Evolutionary conservation across 2,113 vertebrate species (phyloP).

Genomic region (Brachirus orientalis): DNA sequence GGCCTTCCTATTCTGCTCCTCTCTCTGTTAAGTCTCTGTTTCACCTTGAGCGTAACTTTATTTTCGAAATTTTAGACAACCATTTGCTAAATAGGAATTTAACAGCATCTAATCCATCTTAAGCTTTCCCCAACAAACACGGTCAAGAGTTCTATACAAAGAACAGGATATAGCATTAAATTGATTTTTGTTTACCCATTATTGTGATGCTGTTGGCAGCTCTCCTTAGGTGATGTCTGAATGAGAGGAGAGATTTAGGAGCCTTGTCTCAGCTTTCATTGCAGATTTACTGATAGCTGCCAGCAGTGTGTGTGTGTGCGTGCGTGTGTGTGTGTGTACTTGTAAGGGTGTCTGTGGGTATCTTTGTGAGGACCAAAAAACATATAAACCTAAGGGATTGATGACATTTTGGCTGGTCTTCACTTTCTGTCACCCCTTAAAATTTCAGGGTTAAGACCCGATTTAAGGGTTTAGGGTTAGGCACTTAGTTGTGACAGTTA

Average conservation of each 20-base stretch:
- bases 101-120: conserved; percentile 25
- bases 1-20: too few species aligned
- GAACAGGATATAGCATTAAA: conserved; percentile 29
- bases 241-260: conserved; percentile 43
- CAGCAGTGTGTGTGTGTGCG: conserved; percentile 18
- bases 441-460: too few species aligned
- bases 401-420: too few species aligned
- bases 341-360: too few species aligned
- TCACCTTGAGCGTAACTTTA: conserved; percentile 11
- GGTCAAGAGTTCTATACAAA: not conserved
- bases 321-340: conserved; percentile 14
- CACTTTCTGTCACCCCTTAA: too few species aligned
- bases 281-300: conserved; percentile 49
- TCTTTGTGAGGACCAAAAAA: too few species aligned
- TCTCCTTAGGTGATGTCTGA: conserved; percentile 51
- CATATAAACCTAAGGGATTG: too few species aligned
- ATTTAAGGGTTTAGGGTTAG: too few species aligned
- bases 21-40: not conserved
- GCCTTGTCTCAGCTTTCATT: conserved; percentile 55
- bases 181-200: conserved; percentile 46
- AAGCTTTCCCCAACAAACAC: conserved; percentile 10
- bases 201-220: conserved; percentile 18
- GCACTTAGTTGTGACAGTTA: too few species aligned
- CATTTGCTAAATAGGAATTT: conserved; percentile 16
- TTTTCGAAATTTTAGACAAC: conserved; percentile 13